phyloP scores from a whole-genome alignment of 2,888 invertebrate species.

The Melieria omissa region DNA sequence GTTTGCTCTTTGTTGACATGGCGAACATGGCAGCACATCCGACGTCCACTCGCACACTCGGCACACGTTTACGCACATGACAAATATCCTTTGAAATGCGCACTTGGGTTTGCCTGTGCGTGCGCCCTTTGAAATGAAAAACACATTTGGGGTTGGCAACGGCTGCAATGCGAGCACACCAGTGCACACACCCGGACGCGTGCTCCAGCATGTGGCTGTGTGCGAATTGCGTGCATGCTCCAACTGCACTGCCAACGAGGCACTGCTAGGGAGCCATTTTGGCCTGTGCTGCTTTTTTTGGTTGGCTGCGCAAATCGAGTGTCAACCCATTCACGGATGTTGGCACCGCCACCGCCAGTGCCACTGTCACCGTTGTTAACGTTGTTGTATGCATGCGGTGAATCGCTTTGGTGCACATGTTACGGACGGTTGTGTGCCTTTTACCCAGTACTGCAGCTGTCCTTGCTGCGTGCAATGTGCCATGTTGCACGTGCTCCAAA shows the following conservation, averaged over 20 bases:
- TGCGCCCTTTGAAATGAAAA: slow-evolving; percentile 35
- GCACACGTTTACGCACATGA: background rate
- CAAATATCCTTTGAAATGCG: slow-evolving; percentile 19
- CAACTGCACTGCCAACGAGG: slow-evolving; percentile 10
- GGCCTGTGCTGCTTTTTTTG: slow-evolving; percentile 55
- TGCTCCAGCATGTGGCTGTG: background rate
- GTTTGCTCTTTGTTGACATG: too few relatives aligned
- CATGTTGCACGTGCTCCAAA: background rate
- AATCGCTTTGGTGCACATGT: too few relatives aligned
- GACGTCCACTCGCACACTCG: too few relatives aligned
- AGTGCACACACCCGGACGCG: background rate
- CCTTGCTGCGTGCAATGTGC: background rate
- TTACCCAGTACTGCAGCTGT: too few relatives aligned
- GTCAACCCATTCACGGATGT: slow-evolving; percentile 32
- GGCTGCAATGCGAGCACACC: slow-evolving; percentile 8
- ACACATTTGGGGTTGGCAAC: slow-evolving; percentile 36
- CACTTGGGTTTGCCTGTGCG: slow-evolving; percentile 5
- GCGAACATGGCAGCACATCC: too few relatives aligned
- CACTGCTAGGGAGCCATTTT: slow-evolving; percentile 56
- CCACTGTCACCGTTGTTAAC: slow-evolving; percentile 15
- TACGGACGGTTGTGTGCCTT: too few relatives aligned
- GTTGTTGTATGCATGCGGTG: slow-evolving; percentile 1
- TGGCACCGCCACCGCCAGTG: background rate
- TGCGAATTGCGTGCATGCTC: slow-evolving; percentile 7
- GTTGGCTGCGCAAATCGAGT: slow-evolving; percentile 50